Evolutionary conservation across 2,797 vertebrate species (phyloP).

Genomic region (Lutjanus campechanus): DNA sequence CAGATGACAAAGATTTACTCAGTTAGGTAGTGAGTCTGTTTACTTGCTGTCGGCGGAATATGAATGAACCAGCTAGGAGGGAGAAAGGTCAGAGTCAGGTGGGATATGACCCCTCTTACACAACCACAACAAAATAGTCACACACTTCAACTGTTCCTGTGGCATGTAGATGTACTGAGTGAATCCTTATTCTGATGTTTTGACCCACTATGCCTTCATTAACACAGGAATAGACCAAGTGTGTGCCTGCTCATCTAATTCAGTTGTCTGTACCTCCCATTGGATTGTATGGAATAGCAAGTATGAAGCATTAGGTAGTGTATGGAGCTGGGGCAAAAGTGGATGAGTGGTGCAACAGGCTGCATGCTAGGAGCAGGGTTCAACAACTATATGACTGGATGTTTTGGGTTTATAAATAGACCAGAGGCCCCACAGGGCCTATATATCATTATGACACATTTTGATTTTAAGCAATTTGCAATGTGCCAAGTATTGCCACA

Average conservation of each 20-base stretch:
- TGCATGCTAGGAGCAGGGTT: not conserved
- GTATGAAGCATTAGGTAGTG: not conserved
- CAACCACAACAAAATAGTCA: not conserved
- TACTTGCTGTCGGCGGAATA: not conserved
- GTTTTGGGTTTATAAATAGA: not conserved
- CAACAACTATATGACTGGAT: not conserved
- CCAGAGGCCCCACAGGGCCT: not conserved
- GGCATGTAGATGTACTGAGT: not conserved
- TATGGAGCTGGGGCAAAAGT: not conserved
- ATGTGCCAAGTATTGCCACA: too few relatives aligned
- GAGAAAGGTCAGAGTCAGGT: not conserved
- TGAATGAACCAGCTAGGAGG: not conserved
- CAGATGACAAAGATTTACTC: not conserved
- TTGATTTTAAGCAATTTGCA: too few relatives aligned
- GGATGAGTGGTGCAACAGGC: not conserved
- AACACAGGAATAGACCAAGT: not conserved
- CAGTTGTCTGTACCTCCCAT: not conserved
- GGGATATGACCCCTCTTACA: conserved; percentile 8
- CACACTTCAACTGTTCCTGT: not conserved
- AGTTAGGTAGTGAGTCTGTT: not conserved
- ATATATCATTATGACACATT: too few relatives aligned
- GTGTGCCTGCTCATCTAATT: not conserved
- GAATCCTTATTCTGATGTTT: not conserved
- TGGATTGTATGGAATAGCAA: not conserved
- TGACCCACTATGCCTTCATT: not conserved